Conservation (phyloP, 1,140 invertebrate species). For the Papilio dardanus region DNA sequence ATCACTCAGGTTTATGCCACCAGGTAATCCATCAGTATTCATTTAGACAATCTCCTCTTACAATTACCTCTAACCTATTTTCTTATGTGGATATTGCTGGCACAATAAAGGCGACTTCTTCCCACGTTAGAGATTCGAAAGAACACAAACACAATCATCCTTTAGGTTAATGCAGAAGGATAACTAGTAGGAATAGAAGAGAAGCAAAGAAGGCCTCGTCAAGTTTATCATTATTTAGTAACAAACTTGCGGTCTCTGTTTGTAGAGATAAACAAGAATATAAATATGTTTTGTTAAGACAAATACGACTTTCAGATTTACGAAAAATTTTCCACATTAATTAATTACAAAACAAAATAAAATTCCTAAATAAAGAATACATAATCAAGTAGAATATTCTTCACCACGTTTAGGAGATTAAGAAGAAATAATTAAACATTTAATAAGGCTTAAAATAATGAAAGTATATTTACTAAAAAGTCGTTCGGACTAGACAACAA, state of each 20-base stretch:
- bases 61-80: too few species aligned
- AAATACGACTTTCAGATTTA: neutral
- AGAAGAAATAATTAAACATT: neutral
- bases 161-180: too few species aligned
- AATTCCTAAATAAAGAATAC: neutral
- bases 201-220: neutral
- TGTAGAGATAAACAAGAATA: neutral
- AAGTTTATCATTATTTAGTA: neutral
- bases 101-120: too few species aligned
- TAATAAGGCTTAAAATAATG: conserved; percentile 14
- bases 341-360: neutral
- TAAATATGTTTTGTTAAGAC: neutral
- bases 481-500: conserved; percentile 21
- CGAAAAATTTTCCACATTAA: neutral
- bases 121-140: too few species aligned
- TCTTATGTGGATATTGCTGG: too few species aligned
- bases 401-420: conserved; percentile 24
- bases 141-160: too few species aligned
- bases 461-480: conserved; percentile 19
- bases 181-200: neutral
- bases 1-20: conserved; percentile 93
- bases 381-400: neutral
- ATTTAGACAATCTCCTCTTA: too few species aligned
- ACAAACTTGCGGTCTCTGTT: neutral
- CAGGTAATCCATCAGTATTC: conserved; percentile 73